Conservation (phyloP, 2,797 vertebrate species). For the Gallirallus australis region DNA sequence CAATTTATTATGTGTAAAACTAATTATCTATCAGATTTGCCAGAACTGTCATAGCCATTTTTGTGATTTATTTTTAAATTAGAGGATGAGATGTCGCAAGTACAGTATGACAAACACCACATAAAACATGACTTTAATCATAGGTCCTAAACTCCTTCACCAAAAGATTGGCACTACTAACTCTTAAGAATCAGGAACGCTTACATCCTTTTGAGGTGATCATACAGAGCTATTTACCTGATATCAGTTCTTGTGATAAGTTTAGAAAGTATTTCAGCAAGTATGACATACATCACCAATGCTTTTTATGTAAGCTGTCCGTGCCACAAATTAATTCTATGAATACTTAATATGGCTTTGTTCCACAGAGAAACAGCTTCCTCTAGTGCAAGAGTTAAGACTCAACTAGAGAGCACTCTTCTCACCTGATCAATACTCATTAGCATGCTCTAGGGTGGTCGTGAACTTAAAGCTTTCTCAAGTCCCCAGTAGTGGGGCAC, state of each 20-base stretch:
- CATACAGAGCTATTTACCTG: not conserved
- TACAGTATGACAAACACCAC: accelerated
- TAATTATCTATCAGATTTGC: not conserved
- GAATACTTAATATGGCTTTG: accelerated
- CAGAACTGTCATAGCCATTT: not conserved
- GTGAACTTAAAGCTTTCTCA: not conserved
- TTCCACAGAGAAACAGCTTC: not conserved
- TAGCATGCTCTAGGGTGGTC: accelerated
- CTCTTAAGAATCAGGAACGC: not conserved
- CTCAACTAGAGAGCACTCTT: not conserved
- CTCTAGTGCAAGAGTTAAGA: not conserved
- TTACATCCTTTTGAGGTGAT: not conserved
- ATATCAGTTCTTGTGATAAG: not conserved
- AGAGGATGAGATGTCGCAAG: not conserved
- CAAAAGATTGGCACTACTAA: not conserved
- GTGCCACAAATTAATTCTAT: not conserved
- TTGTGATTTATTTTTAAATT: not conserved
- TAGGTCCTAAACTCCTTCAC: not conserved
- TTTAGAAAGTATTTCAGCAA: not conserved
- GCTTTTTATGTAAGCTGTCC: not conserved
- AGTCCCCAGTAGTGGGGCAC: not conserved
- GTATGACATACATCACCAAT: accelerated
- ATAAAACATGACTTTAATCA: not conserved
- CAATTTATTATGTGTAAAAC: not conserved
- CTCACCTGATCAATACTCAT: accelerated